Conservation (phyloP, 2,797 vertebrate species). For the Clarias fuscus region DNA sequence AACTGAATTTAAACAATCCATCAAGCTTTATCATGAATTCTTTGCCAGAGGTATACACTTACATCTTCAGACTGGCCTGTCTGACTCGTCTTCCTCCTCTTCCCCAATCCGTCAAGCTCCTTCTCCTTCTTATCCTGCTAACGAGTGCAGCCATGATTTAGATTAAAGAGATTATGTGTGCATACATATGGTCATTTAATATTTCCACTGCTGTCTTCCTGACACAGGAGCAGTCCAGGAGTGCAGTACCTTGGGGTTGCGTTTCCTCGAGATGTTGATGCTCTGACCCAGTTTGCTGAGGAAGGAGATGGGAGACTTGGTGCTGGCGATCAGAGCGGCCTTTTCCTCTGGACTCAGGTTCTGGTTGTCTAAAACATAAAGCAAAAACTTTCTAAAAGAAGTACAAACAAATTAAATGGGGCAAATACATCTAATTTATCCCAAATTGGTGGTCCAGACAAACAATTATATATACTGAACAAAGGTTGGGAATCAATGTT, state of each 20-base stretch:
- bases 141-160: slow-evolving; percentile 44
- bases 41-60: slow-evolving; percentile 61
- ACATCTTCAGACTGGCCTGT: slow-evolving; percentile 89
- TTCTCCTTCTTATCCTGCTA: slow-evolving; percentile 96
- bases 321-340: slow-evolving; percentile 85
- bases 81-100: slow-evolving; percentile 94
- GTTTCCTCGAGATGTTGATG: slow-evolving; percentile 94
- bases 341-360: slow-evolving; percentile 92
- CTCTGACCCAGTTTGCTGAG: slow-evolving; percentile 95
- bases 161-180: neutral
- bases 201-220: neutral
- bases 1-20: neutral
- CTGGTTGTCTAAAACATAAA: slow-evolving; percentile 76
- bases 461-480: neutral
- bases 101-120: slow-evolving; percentile 87
- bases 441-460: neutral
- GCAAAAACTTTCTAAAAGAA: neutral
- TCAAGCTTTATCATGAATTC: neutral
- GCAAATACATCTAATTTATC: neutral
- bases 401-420: neutral
- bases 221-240: neutral
- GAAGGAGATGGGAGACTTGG: slow-evolving; percentile 97
- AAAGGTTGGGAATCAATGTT: neutral
- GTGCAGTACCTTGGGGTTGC: slow-evolving; percentile 87
- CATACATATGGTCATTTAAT: neutral